Evolutionary conservation across 2,113 vertebrate genomes (phyloP), one percentile per base, ranked within the genome.

Genomic region (Channa argus): DNA sequence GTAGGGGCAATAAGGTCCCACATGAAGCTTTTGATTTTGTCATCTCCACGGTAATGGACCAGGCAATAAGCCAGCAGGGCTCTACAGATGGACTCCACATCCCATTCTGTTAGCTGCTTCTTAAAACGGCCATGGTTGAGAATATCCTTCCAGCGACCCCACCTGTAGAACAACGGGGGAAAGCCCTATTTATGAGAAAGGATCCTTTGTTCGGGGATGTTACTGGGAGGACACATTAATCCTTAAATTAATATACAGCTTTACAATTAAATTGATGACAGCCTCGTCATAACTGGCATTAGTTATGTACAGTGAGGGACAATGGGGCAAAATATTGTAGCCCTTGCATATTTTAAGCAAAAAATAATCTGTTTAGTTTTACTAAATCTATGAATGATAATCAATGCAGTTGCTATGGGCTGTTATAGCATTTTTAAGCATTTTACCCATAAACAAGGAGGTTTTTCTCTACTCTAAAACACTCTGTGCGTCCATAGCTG

Each of bases 11-110:
- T 99, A 58, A 99, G 95, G 88, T 99, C 98, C 98, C 98, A 99
- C 92, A 99, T 98, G 89, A 99, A 99, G 87, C 97, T 95, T 92
- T 99, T 99, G 74, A 99, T 99, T 91, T 98, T 98, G 92, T 99
- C 98, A 80, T 99, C 98, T 50, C 98, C 98, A 68, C 97, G 94
- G 87, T 99, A 99, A 91, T 99, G 98, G 76, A 99, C 93, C 9
- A 99, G 94, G 74, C 98, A 99, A 86, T 99, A 99, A 12, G 97
- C 92, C 71, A 99, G 91, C 0, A 99, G 94, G 0, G 97, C 96
- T 63, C 98, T 88, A 87, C 98, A 99, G 84, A 99, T 99, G 15
- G 95, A 95, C 84, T 99, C 98, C 69, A 99, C 97, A n/a, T 99
- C 98, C 1, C 95, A 94, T 56, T 99, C 98, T 0, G 94, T 97